These are phyloP conservation scores for Leptura quadrifasciata DNA, from an alignment of 2,888 invertebrate genomes.

Conservation along the genomic window DNA sequence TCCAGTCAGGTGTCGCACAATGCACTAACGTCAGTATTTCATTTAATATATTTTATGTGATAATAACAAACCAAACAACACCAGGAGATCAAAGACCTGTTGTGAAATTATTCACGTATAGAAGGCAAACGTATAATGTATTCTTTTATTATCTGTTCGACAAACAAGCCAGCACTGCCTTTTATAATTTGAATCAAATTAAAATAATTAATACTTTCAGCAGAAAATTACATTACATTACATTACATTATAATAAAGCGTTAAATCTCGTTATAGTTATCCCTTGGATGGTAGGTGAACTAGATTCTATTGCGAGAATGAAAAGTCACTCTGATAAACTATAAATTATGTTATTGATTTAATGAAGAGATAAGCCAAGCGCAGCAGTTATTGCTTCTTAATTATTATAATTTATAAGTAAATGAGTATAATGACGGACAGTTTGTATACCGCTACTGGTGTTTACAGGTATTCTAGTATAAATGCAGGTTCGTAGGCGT, in stretches of 20 bases:
- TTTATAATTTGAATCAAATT: slow-evolving; percentile 27
- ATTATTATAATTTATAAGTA: slow-evolving; percentile 28
- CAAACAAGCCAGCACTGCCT: slow-evolving; percentile 4
- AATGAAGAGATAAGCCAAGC: slow-evolving; percentile 23
- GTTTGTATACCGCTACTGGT: slow-evolving; percentile 27
- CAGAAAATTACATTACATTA: slow-evolving; percentile 11
- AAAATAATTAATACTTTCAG: slow-evolving; percentile 1
- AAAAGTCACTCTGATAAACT: slow-evolving; percentile 31
- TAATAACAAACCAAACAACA: slow-evolving; percentile 16
- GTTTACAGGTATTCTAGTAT: slow-evolving; percentile 1
- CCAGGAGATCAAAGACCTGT: slow-evolving; percentile 34
- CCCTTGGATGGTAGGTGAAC: not conserved
- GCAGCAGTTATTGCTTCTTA: slow-evolving; percentile 19
- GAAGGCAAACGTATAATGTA: slow-evolving; percentile 24
- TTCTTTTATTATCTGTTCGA: slow-evolving; percentile 12
- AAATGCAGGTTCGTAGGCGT: not conserved
- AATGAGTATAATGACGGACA: slow-evolving; percentile 19
- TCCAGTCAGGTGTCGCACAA: too few relatives aligned
- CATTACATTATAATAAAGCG: too few relatives aligned
- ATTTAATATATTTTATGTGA: too few relatives aligned
- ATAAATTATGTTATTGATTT: slow-evolving; percentile 30
- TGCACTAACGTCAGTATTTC: too few relatives aligned
- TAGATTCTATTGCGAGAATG: slow-evolving; percentile 9
- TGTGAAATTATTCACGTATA: slow-evolving; percentile 26
- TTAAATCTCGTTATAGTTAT: not conserved